Evolutionary conservation across 2,888 invertebrate species (phyloP), one percentile per base, ranked within the genome.

Genomic region (Acleris laterana): DNA sequence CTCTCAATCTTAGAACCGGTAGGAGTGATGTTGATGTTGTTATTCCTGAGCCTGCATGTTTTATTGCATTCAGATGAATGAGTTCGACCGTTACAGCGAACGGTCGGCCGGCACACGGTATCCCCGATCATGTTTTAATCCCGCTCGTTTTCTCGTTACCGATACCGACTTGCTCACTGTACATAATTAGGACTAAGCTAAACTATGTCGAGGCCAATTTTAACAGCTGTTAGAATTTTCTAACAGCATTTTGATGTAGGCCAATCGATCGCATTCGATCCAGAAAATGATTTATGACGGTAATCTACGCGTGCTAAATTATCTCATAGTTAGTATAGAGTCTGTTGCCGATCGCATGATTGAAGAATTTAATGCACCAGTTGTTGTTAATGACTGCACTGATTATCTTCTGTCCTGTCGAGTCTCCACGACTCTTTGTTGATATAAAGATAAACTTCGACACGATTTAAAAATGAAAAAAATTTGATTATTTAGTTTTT

Each of bases 201-300:
- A 88, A 87, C 76, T 82, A 79, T 86, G 89, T 85, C 87, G 87
- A 85, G 87, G 87, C 80, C 87, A 79, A 74, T 74, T 76, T 71
- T 49, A 60, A 56, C 56, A 65, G 61, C 61, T 61, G 65, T 56
- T 56, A 46, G 44, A 50, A 50, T 61, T 61, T 65, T 65, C 55
- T 50, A 65, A 56, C 60, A 44, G 55, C 32, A 51, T 56, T 65
- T 64, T 73, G 72, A 79, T 82, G 76, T 80, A 70, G 78, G 78
- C 74, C 81, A 82, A 80, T 81, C 76, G 77, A 81, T 80, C 75
- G 75, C 76, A 75, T 78, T 74, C 74, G 71, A 72, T 70, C 68
- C 68, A 74, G 69, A 70, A 71, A 76, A 75, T 72, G 62, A 61
- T 63, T 70, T 71, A 68, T 68, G 69, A 66, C 64, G 59, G 69